Evolutionary conservation across 2,888 invertebrate species (phyloP).

Genomic region (Pheosia gnoma): DNA sequence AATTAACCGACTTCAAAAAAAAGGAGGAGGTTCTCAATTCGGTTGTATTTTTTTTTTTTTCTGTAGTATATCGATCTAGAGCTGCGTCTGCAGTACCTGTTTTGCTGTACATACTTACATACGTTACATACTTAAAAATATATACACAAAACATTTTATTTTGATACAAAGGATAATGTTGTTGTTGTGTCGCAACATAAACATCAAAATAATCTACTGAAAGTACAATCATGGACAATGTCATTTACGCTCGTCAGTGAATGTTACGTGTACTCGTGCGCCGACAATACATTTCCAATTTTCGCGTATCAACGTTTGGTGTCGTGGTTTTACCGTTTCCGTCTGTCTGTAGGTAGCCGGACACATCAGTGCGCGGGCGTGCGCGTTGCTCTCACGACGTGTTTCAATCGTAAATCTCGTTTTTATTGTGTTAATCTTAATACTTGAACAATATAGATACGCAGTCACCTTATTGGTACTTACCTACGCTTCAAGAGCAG

Average conservation of each 20-base stretch:
- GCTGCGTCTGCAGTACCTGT: too few species aligned
- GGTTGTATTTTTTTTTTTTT: too few species aligned
- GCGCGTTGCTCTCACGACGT: constrained; percentile 34
- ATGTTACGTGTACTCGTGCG: constrained; percentile 27
- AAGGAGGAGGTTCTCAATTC: too few species aligned
- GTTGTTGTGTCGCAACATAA: too few species aligned
- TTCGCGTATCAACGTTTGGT: constrained; percentile 13
- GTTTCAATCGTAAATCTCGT: constrained; percentile 16
- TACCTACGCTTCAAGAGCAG: neutral
- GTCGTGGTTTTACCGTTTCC: constrained; percentile 20
- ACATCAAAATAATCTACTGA: too few species aligned
- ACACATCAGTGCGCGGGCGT: constrained; percentile 27
- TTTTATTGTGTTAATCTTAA: too few species aligned
- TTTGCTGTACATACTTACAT: too few species aligned
- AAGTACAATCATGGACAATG: neutral
- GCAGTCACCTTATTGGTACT: neutral
- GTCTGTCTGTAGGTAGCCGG: constrained; percentile 11
- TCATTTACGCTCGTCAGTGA: neutral
- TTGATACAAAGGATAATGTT: too few species aligned
- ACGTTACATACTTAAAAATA: too few species aligned
- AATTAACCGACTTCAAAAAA: too few species aligned
- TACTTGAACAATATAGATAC: neutral
- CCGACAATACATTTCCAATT: constrained; percentile 20
- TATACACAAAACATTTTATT: too few species aligned
- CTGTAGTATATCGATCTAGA: too few species aligned